Evolutionary conservation across 2,888 invertebrate genomes (phyloP).

Genomic region (Nomada goodeniana): DNA sequence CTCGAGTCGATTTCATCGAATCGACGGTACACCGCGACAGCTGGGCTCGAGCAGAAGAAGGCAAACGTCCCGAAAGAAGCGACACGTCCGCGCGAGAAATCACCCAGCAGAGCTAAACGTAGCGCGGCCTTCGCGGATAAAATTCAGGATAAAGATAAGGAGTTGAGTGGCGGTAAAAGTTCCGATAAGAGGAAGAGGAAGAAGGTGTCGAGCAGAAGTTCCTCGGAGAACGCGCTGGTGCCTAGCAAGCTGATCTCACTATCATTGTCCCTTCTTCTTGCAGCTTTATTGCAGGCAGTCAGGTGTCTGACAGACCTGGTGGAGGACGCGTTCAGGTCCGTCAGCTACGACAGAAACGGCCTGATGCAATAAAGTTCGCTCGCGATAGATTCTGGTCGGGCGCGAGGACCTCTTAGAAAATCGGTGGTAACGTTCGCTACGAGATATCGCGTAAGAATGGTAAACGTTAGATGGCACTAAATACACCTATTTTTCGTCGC

Average conservation of each 20-base stretch:
- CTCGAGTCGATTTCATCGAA: conserved; percentile 69
- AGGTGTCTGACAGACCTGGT: conserved; percentile 87
- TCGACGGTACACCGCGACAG: conserved; percentile 56
- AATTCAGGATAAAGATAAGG: conserved; percentile 50
- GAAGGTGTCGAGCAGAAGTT: conserved; percentile 64
- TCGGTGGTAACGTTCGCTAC: conserved; percentile 13
- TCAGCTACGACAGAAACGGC: conserved; percentile 75
- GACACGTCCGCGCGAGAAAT: conserved; percentile 51
- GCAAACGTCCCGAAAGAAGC: conserved; percentile 26
- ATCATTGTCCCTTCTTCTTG: conserved; percentile 87
- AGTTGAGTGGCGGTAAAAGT: conserved; percentile 22
- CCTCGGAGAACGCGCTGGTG: conserved; percentile 75
- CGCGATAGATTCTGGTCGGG: conserved; percentile 15
- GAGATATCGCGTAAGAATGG: conserved; percentile 19
- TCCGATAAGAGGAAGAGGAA: conserved; percentile 75
- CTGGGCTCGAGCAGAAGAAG: conserved; percentile 46
- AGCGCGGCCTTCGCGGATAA: conserved; percentile 1
- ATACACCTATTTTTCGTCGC: conserved; percentile 42
- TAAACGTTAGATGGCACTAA: conserved; percentile 37
- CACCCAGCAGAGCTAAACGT: conserved; percentile 47
- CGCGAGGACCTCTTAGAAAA: not conserved
- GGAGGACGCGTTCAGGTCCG: conserved; percentile 85
- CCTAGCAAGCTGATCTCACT: conserved; percentile 86
- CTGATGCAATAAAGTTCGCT: conserved; percentile 62
- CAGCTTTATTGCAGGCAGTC: conserved; percentile 87